Evolutionary conservation across 53 echinoderm and acorn worm species (phyloP).

Genomic region (Luidia sarsii): DNA sequence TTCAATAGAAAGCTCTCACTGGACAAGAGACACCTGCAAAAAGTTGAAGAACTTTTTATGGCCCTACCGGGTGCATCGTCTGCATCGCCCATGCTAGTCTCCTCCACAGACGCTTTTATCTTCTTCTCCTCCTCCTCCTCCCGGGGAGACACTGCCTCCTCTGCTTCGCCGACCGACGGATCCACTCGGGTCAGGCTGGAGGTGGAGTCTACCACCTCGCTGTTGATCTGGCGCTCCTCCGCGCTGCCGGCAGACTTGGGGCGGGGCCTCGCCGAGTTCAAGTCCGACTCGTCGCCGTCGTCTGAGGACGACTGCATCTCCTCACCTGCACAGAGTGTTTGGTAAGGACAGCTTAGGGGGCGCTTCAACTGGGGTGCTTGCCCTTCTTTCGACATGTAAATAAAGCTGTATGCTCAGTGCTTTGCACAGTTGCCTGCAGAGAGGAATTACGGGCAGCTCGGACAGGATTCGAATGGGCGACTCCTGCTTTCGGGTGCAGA

Average conservation of each 20-base stretch:
- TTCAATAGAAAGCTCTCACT: no score
- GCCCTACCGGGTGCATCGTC: slow-evolving; percentile 18
- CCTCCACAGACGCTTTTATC: slow-evolving; percentile 47
- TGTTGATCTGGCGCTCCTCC: slow-evolving; percentile 21
- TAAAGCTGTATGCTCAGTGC: background rate
- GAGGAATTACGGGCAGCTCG: no score
- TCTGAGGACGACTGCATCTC: slow-evolving; percentile 93
- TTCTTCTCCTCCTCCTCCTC: slow-evolving; percentile 6
- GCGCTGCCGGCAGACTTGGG: background rate
- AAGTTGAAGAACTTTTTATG: no score
- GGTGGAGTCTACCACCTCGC: slow-evolving; percentile 60
- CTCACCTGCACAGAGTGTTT: no score
- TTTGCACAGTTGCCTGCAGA: background rate
- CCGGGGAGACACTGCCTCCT: background rate
- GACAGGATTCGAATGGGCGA: no score
- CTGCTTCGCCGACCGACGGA: background rate
- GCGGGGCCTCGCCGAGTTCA: slow-evolving; percentile 13
- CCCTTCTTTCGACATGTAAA: no score
- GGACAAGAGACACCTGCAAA: no score
- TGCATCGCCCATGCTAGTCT: background rate
- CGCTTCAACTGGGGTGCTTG: background rate
- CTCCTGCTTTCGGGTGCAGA: no score
- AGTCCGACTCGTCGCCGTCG: slow-evolving; percentile 87
- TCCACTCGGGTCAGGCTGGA: slow-evolving; percentile 34
- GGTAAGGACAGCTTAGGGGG: background rate